Evolutionary conservation across 1,140 invertebrate genomes (phyloP).

Genomic region (Zelostemma sp.): DNA sequence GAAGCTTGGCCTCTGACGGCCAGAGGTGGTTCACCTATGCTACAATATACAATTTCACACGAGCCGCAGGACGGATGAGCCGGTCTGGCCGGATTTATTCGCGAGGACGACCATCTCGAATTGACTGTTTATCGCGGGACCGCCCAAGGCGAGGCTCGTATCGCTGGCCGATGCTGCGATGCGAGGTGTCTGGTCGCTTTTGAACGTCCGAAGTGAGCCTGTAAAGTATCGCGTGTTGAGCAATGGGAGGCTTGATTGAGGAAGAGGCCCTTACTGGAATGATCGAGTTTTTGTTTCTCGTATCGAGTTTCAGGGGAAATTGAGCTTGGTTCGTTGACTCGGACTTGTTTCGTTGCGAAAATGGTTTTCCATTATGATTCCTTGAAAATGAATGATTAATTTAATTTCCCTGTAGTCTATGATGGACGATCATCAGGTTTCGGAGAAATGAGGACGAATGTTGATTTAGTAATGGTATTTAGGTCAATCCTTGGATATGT

Average conservation of each 20-base stretch:
- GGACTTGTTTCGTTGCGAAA: constrained; percentile 17
- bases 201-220: neutral
- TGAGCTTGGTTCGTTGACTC: no score
- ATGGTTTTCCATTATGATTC: no score
- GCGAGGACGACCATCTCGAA: constrained; percentile 53
- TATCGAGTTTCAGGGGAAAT: neutral
- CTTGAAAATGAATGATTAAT: no score
- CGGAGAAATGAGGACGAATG: no score
- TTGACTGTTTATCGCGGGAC: constrained; percentile 58
- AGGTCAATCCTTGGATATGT: no score
- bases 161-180: constrained; percentile 4
- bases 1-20: constrained; percentile 51
- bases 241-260: neutral
- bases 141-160: constrained; percentile 27
- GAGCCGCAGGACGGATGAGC: constrained; percentile 54
- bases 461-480: no score
- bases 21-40: constrained; percentile 48
- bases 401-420: no score
- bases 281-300: no score
- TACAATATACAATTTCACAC: constrained; percentile 55
- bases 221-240: neutral
- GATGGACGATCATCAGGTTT: no score
- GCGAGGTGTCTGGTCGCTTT: neutral
- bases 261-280: neutral
- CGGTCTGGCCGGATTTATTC: constrained; percentile 55